Conservation (phyloP, 2,113 vertebrate species). For the Ammodytes marinus region DNA sequence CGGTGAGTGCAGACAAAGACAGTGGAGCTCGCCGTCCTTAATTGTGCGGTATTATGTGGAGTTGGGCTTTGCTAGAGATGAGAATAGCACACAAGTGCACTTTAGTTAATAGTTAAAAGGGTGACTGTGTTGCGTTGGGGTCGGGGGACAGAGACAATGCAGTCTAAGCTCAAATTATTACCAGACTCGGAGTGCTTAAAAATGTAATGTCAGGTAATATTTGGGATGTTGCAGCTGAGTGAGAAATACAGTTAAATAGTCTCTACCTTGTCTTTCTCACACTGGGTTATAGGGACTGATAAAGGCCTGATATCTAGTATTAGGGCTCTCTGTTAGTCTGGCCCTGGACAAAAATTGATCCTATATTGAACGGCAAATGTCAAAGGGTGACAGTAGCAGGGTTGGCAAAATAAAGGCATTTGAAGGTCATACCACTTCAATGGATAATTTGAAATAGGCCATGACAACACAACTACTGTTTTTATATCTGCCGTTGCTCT, state of each 20-base stretch:
- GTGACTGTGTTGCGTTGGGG: not conserved
- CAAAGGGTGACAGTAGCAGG: conserved; percentile 23
- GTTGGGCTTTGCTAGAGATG: conserved; percentile 25
- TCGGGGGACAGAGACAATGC: not conserved
- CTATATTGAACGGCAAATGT: conserved; percentile 48
- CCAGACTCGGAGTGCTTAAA: not conserved
- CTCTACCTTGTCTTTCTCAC: conserved; percentile 11
- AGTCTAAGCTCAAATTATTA: conserved; percentile 39
- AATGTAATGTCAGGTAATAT: conserved; percentile 35
- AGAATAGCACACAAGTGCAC: conserved; percentile 51
- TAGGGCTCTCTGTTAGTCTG: conserved; percentile 7
- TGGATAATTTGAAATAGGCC: conserved; percentile 44
- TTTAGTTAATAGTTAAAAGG: conserved; percentile 55
- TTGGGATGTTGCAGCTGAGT: conserved; percentile 29
- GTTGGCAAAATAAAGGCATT: conserved; percentile 20
- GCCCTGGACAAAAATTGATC: conserved; percentile 37
- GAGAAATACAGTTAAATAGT: conserved; percentile 21
- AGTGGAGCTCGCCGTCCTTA: conserved; percentile 50
- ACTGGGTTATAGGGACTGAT: not conserved
- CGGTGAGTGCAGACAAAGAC: conserved; percentile 20
- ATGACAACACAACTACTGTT: conserved; percentile 22
- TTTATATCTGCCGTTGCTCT: conserved; percentile 12
- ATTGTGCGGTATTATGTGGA: conserved; percentile 38
- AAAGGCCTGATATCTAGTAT: not conserved
- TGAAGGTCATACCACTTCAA: conserved; percentile 46